Evolutionary conservation across 2,113 vertebrate species (phyloP), one percentile per base, ranked within the genome.

Genomic region (Probosciger aterrimus): DNA sequence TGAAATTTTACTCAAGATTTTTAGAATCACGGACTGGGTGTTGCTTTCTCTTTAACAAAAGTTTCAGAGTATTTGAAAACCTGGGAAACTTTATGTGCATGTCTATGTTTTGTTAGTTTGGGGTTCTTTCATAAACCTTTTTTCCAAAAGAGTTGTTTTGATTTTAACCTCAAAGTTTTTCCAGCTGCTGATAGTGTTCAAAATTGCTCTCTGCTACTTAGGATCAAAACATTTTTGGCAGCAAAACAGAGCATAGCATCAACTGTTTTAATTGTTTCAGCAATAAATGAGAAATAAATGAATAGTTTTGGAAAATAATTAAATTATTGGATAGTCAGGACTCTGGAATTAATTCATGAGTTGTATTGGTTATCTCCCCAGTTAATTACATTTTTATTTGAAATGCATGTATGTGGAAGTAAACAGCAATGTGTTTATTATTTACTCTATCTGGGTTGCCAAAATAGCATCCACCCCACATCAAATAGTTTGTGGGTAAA

Each of bases 311-410:
- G 35, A 41, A 92, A 95, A 90, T 50, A 70, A 86, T 90, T 59
- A 18, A 53, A 62, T 82, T 91, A 83, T 70, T 0, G 1, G 24
- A 30, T 75, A 62, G 57, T 30, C 46, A 90, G 33, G 18, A 64
- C 22, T 85, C 33, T 47, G 17, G 49, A 89, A 92, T 88, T 88
- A 92, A 84, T 88, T 92, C 5, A 2, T 79, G 86, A 92, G 53
- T 39, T 75, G 65, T 65, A 37, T n/a, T 82, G 43, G 87, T 86
- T 92, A 62, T 93, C 64, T 88, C 33, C 55, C 73, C 15, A 64
- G 20, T 83, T 95, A 92, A 95, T 96, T 96, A 74, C 53, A 57
- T 95, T 95, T 93, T 93, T 43, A 78, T 90, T 85, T 87, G 57
- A 88, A 93, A 88, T 82, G 55, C 0, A 0, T 64, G 17, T 68